Percentiles rank a stretch among this genome's conserved stretches.
phyloP scores from a whole-genome alignment of 1,140 invertebrate species.

The Drosophila suzukii region DNA sequence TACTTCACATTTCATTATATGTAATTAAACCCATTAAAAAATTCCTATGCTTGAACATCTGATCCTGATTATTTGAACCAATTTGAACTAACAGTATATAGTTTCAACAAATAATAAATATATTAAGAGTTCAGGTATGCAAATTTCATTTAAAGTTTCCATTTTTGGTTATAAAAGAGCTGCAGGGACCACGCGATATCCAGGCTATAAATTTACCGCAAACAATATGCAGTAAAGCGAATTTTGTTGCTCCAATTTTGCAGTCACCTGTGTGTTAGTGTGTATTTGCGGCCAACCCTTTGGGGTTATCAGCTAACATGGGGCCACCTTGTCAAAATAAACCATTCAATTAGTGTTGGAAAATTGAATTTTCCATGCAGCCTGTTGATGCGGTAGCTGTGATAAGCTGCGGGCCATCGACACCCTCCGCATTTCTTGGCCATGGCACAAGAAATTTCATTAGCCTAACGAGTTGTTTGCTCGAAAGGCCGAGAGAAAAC shows the following conservation, averaged over 20 bases:
- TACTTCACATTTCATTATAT: not conserved
- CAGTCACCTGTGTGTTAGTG: constrained; percentile 32
- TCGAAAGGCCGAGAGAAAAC: constrained; percentile 50
- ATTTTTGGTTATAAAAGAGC: not conserved
- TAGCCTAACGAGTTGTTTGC: constrained; percentile 79
- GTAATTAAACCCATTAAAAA: not conserved
- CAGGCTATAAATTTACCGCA: constrained; percentile 34
- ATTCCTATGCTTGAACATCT: no score
- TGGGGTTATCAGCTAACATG: constrained; percentile 67
- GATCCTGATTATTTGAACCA: not conserved
- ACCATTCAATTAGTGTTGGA: constrained; percentile 76
- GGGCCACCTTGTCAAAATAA: constrained; percentile 76
- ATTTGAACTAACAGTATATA: not conserved
- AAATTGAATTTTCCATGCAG: constrained; percentile 79
- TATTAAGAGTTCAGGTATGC: not conserved
- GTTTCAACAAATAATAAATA: not conserved
- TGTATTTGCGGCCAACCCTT: constrained; percentile 44
- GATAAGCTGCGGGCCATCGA: constrained; percentile 69
- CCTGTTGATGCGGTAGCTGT: constrained; percentile 71
- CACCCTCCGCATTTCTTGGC: constrained; percentile 10
- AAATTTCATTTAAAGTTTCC: not conserved
- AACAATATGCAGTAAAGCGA: constrained; percentile 34
- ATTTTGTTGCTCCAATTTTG: constrained; percentile 48
- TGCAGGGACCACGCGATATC: constrained; percentile 11
- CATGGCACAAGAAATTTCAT: constrained; percentile 67